phyloP scores from a whole-genome alignment of 2,113 vertebrate species.

The Athene noctua region DNA sequence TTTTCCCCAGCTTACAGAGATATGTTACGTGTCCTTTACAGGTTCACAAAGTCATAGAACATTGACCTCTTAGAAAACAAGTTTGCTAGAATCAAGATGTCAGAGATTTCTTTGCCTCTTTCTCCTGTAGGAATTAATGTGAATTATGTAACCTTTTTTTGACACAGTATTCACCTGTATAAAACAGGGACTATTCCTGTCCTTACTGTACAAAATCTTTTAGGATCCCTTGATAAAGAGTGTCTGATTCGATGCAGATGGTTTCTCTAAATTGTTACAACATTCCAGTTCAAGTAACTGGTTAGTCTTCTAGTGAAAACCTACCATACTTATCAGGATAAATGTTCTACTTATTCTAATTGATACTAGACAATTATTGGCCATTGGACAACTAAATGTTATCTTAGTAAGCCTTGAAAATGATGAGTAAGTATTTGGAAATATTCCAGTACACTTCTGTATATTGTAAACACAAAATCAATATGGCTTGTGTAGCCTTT shows the following conservation, averaged over 20 bases:
- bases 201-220: neutral
- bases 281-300: neutral
- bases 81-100: neutral
- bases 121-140: neutral
- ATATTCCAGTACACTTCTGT: neutral
- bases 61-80: neutral
- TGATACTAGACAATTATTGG: neutral
- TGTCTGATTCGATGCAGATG: neutral
- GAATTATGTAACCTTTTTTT: neutral
- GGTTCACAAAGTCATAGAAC: neutral
- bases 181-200: neutral
- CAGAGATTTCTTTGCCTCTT: neutral
- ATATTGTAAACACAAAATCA: neutral
- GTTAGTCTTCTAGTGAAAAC: neutral
- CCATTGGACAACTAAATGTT: neutral
- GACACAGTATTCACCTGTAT: neutral
- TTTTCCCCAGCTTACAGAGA: neutral
- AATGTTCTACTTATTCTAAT: neutral
- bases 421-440: neutral
- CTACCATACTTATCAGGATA: neutral
- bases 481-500: neutral
- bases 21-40: neutral
- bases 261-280: neutral
- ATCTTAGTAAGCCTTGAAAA: neutral
- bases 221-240: neutral